A percentile compares a stretch with the other conserved stretches of the same genome.
Conservation (phyloP, 2,888 invertebrate species). For the Aleiodes testaceus region DNA sequence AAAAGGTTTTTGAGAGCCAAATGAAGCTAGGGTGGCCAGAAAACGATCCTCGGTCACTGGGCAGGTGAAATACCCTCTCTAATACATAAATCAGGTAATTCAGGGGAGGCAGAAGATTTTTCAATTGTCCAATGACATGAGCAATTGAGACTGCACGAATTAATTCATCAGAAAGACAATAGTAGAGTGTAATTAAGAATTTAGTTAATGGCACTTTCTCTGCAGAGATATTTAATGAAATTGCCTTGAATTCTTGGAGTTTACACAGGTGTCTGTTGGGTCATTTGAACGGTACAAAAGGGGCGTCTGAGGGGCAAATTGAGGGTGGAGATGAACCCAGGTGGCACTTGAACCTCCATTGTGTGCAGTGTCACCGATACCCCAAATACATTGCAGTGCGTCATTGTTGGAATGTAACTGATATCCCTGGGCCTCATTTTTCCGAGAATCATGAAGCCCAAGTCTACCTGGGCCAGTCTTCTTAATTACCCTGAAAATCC, state of each 20-base stretch:
- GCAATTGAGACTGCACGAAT: too few species aligned
- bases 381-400: slow-evolving; percentile 60
- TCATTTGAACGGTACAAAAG: not conserved
- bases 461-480: slow-evolving; percentile 37
- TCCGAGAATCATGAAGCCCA: slow-evolving; percentile 25
- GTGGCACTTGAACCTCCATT: slow-evolving; percentile 55
- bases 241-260: not conserved
- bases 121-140: not conserved
- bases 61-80: slow-evolving; percentile 26
- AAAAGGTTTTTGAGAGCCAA: slow-evolving; percentile 7
- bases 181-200: too few species aligned
- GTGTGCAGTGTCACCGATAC: slow-evolving; percentile 64
- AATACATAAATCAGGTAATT: slow-evolving; percentile 20
- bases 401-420: slow-evolving; percentile 62
- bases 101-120: not conserved
- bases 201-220: too few species aligned
- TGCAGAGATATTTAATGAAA: not conserved
- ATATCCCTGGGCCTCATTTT: slow-evolving; percentile 49
- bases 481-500: slow-evolving; percentile 21
- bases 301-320: slow-evolving; percentile 4
- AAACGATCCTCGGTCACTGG: slow-evolving; percentile 3
- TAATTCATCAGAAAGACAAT: too few species aligned
- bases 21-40: not conserved
- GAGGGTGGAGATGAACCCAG: slow-evolving; percentile 53
- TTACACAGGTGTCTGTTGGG: slow-evolving; percentile 27